A percentile compares a stretch with the other conserved stretches of the same genome.
Conservation (phyloP, 2,888 invertebrate species). For the Agrypnus murinus region DNA sequence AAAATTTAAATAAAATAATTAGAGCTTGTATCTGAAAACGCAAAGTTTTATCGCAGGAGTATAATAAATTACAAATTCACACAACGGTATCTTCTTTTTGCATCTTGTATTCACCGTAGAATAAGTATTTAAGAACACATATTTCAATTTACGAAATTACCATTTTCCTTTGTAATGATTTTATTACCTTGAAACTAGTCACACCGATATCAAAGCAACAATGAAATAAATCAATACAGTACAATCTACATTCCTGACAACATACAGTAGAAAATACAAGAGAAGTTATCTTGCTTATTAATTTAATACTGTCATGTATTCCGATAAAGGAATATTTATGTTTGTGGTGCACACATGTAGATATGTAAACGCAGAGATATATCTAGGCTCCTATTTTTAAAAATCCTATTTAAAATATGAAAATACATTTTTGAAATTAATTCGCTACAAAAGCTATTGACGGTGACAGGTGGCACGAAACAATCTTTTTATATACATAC, state of each 20-base stretch:
- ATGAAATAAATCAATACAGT: constrained; percentile 28
- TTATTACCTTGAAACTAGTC: too few relatives aligned
- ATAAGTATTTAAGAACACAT: too few relatives aligned
- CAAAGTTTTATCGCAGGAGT: too few relatives aligned
- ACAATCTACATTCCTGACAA: constrained; percentile 14
- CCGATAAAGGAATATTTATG: constrained; percentile 48
- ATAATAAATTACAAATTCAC: too few relatives aligned
- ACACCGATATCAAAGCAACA: not conserved
- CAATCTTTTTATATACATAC: too few relatives aligned
- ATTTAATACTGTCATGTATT: constrained; percentile 51
- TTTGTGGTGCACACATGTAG: constrained; percentile 8
- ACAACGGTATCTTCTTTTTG: too few relatives aligned
- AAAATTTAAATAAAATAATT: too few relatives aligned
- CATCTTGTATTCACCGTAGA: too few relatives aligned
- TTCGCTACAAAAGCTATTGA: constrained; percentile 1
- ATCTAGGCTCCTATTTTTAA: constrained; percentile 12
- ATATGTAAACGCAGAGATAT: constrained; percentile 13
- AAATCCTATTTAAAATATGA: constrained; percentile 2
- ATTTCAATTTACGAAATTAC: too few relatives aligned
- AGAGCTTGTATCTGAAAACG: too few relatives aligned
- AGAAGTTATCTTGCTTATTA: constrained; percentile 54
- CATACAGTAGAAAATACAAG: constrained; percentile 20
- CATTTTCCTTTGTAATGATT: too few relatives aligned
- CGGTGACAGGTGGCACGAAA: constrained; percentile 8
- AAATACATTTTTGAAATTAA: constrained; percentile 23